Evolutionary conservation across 2,888 invertebrate genomes (phyloP).

Genomic region (Glyphotaelius pellucidus): DNA sequence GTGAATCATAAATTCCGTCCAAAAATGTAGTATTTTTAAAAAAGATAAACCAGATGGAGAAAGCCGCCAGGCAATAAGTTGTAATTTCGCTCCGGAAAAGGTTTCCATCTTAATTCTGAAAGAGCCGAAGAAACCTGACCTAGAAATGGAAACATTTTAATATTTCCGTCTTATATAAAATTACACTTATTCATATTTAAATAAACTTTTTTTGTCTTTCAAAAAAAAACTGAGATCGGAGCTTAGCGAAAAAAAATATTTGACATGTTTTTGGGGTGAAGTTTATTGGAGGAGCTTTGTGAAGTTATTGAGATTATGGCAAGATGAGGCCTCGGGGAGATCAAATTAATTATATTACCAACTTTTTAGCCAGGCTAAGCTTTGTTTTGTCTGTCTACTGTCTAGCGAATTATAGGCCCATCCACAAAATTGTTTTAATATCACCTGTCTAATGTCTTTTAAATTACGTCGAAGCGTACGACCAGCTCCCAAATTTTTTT

Average conservation of each 20-base stretch:
- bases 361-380: background rate
- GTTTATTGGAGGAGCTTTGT: background rate
- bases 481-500: too few species aligned
- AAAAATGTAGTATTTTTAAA: conserved; percentile 7
- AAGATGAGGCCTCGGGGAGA: background rate
- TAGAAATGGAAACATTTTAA: background rate
- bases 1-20: background rate
- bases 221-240: too few species aligned
- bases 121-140: background rate
- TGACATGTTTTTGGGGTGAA: background rate
- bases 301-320: background rate
- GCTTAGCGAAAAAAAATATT: background rate
- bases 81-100: conserved; percentile 14
- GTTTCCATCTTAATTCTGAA: conserved; percentile 20
- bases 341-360: background rate
- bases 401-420: background rate
- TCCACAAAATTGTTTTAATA: too few species aligned
- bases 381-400: background rate
- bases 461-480: too few species aligned
- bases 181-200: background rate
- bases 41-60: conserved; percentile 18
- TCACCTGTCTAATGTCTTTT: too few species aligned
- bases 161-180: background rate
- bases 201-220: too few species aligned
- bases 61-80: conserved; percentile 19